A percentile compares a stretch with the other conserved stretches of the same genome.
Evolutionary conservation across 1,140 invertebrate species (phyloP).

Genomic region (Adoxophyes honmai): DNA sequence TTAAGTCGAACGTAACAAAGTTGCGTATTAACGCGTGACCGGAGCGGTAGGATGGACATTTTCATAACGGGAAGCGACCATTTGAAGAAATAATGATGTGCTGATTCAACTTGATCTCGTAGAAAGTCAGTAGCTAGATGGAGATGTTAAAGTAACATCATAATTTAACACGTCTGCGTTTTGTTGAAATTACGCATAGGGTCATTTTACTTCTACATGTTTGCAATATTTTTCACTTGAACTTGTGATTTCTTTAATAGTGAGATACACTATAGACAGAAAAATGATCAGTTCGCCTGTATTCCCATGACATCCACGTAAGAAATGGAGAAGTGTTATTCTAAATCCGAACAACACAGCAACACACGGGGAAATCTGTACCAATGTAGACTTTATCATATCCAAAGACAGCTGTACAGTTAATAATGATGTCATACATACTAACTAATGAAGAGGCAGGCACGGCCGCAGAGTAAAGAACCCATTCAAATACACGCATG

Average conservation of each 20-base stretch:
- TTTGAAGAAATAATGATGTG: conserved; percentile 12
- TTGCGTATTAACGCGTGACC: conserved; percentile 39
- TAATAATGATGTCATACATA: conserved; percentile 14
- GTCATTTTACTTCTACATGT: too few species aligned
- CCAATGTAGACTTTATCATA: too few species aligned
- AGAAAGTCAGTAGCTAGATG: not conserved
- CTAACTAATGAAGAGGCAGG: conserved; percentile 34
- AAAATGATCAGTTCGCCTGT: too few species aligned
- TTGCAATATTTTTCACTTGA: too few species aligned
- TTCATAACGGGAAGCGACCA: conserved; percentile 10
- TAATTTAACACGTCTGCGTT: too few species aligned
- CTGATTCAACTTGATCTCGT: not conserved
- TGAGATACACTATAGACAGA: too few species aligned
- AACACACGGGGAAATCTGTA: too few species aligned
- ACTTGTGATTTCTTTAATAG: too few species aligned
- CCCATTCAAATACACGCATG: conserved; percentile 47
- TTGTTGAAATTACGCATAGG: not conserved
- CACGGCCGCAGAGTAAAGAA: conserved; percentile 40
- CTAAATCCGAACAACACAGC: too few species aligned
- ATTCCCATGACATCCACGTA: too few species aligned
- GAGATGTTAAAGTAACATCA: not conserved
- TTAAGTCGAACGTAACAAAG: conserved; percentile 51
- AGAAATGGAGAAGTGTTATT: too few species aligned
- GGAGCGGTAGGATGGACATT: conserved; percentile 1
- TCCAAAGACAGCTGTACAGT: not conserved